phyloP scores from a whole-genome alignment of 2,797 vertebrate genomes.

The Sibirionetta formosa region DNA sequence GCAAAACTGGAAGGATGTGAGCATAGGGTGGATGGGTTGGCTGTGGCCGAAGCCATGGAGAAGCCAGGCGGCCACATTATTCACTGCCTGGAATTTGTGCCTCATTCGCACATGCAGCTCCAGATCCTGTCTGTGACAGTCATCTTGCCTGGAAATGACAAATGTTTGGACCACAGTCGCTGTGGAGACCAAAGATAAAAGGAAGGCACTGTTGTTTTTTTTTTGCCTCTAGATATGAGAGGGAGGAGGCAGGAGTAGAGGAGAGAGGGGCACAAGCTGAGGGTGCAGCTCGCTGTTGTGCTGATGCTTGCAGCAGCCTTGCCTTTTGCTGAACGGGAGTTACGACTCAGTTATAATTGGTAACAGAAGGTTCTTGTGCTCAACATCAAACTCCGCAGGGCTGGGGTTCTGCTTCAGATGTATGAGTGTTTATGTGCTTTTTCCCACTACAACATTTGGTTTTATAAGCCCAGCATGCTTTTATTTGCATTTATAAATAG shows the following conservation, averaged over 20 bases:
- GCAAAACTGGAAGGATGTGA: background rate
- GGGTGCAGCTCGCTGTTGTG: background rate
- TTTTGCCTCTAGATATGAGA: background rate
- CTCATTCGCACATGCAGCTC: background rate
- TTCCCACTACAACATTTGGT: background rate
- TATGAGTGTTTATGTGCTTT: background rate
- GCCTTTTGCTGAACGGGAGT: background rate
- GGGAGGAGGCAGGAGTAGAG: background rate
- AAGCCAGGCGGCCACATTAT: background rate
- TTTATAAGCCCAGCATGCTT: conserved; percentile 6
- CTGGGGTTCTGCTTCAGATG: conserved; percentile 11
- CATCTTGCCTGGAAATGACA: conserved; percentile 10
- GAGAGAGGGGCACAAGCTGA: background rate
- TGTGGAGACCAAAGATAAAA: background rate
- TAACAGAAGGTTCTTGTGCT: background rate
- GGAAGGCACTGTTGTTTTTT: background rate
- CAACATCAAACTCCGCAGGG: background rate
- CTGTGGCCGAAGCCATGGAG: background rate
- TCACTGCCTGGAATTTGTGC: background rate
- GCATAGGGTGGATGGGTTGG: background rate
- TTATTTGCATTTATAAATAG: conserved; percentile 9
- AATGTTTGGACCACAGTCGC: background rate
- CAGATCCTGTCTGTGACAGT: background rate
- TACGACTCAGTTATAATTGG: background rate
- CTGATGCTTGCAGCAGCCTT: background rate